These are phyloP conservation scores for Drosophila pegasa DNA, from an alignment of 2,888 invertebrate genomes.

Conservation along the genomic window DNA sequence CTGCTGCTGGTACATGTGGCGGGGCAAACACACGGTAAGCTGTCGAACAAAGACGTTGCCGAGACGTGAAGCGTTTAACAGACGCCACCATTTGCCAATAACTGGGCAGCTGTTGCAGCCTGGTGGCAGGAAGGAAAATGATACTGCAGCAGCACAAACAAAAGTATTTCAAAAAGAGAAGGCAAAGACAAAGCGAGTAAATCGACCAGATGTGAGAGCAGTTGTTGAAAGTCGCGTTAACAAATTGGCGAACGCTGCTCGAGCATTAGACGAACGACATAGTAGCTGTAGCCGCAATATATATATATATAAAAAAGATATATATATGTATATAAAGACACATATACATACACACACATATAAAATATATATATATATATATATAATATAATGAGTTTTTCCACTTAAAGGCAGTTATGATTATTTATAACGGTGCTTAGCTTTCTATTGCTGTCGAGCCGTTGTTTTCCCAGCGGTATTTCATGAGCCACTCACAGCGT, in stretches of 20 bases:
- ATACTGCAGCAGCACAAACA: conserved; percentile 65
- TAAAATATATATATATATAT: neutral
- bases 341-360: neutral
- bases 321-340: neutral
- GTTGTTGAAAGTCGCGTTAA: conserved; percentile 57
- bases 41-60: conserved; percentile 59
- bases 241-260: conserved; percentile 70
- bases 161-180: conserved; percentile 48
- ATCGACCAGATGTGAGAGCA: conserved; percentile 30
- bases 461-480: conserved; percentile 42
- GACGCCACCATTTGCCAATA: conserved; percentile 66
- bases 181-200: conserved; percentile 43
- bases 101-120: conserved; percentile 66
- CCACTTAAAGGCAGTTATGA: neutral
- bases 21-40: conserved; percentile 40
- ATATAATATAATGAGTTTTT: neutral
- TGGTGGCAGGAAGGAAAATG: conserved; percentile 39
- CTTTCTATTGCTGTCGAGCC: conserved; percentile 25
- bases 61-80: conserved; percentile 56
- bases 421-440: neutral
- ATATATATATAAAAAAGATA: neutral
- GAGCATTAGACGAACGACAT: neutral
- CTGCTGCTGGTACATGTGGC: conserved; percentile 7
- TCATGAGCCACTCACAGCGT: conserved; percentile 34
- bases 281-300: neutral